Percentiles rank a stretch among this genome's conserved stretches.
These are phyloP conservation scores for Acinonyx jubatus DNA, from an alignment of 2,113 vertebrate genomes.

Conservation along the genomic window DNA sequence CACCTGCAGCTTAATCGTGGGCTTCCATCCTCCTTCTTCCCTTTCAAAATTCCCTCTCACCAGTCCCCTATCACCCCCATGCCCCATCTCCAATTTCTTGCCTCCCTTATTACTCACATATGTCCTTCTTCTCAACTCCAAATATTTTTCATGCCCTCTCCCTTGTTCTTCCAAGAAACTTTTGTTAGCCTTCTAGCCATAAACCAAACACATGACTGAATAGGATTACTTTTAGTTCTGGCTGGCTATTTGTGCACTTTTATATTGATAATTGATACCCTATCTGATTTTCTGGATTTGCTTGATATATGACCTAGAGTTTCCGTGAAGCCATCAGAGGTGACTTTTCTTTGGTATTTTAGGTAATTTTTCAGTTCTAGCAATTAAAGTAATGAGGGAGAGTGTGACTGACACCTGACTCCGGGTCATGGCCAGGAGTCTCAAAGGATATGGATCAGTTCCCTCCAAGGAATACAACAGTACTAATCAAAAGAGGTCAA, in stretches of 20 bases:
- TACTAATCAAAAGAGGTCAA: neutral
- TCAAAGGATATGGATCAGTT: neutral
- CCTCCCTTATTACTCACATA: neutral
- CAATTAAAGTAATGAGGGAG: constrained; percentile 27
- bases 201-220: neutral
- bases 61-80: neutral
- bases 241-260: constrained; percentile 9
- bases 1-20: neutral
- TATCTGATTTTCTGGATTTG: constrained; percentile 61
- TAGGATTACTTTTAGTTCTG: constrained; percentile 46
- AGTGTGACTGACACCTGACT: neutral
- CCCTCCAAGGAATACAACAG: neutral
- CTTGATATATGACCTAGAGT: neutral
- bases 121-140: constrained; percentile 33
- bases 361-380: constrained; percentile 26
- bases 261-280: constrained; percentile 45
- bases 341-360: constrained; percentile 50
- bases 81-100: neutral
- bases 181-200: constrained; percentile 42
- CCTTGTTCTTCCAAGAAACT: constrained; percentile 47
- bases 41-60: neutral
- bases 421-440: neutral
- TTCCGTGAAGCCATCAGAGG: constrained; percentile 33
- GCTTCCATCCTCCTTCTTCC: neutral
- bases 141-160: constrained; percentile 29